These are phyloP conservation scores for Heliconius hewitsoni DNA, from an alignment of 1,140 invertebrate genomes.

Conservation along the genomic window DNA sequence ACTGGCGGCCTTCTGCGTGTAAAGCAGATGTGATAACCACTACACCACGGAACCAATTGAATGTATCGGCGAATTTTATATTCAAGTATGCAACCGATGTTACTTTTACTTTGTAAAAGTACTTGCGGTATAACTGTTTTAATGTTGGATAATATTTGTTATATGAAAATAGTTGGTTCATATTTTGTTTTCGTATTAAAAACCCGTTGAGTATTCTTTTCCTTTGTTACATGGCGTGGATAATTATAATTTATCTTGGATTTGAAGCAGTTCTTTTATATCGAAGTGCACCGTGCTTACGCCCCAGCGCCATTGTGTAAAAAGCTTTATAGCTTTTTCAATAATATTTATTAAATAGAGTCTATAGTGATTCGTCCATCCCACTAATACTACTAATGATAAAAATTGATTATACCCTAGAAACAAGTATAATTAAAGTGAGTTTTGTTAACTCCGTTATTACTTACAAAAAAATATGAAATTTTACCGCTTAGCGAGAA, in stretches of 20 bases:
- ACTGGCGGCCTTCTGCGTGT: slow-evolving; percentile 14
- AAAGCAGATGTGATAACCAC: slow-evolving; percentile 15
- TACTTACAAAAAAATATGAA: background rate
- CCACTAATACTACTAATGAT: too few relatives aligned
- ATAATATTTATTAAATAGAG: too few relatives aligned
- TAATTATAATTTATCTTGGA: background rate
- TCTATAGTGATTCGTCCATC: too few relatives aligned
- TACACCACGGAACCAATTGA: slow-evolving; percentile 6
- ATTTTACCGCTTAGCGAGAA: slow-evolving; percentile 8
- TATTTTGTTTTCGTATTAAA: too few relatives aligned
- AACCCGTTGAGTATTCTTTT: too few relatives aligned
- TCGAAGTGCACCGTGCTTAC: background rate
- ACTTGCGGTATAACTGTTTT: background rate
- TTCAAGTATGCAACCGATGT: background rate
- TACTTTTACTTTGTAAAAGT: background rate
- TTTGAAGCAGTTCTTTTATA: background rate
- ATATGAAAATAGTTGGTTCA: background rate
- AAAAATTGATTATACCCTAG: background rate
- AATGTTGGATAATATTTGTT: background rate
- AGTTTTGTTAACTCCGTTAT: background rate
- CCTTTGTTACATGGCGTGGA: too few relatives aligned
- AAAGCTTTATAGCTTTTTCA: too few relatives aligned
- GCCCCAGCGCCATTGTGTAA: too few relatives aligned
- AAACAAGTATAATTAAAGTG: background rate
- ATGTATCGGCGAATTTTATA: background rate